Percentiles rank a stretch among this genome's conserved stretches.
Evolutionary conservation across 2,113 vertebrate species (phyloP).

Genomic region (Chionis minor): DNA sequence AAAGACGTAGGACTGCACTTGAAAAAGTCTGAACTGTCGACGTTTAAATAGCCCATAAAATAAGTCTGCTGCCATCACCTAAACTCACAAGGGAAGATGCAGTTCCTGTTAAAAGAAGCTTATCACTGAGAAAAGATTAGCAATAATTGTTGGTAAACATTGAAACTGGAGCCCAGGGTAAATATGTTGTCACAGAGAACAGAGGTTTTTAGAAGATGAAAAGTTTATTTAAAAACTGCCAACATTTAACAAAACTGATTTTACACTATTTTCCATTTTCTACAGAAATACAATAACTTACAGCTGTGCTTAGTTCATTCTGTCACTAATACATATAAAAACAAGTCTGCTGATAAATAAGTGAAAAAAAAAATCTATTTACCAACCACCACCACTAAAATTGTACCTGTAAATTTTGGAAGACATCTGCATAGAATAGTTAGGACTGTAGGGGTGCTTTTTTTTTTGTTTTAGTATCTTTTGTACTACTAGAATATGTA

Average conservation of each 20-base stretch:
- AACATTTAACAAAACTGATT: slow-evolving; percentile 73
- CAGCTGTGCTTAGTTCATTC: slow-evolving; percentile 65
- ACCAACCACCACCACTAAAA: slow-evolving; percentile 55
- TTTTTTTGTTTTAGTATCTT: slow-evolving; percentile 7
- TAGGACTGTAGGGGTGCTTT: slow-evolving; percentile 24
- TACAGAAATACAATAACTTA: slow-evolving; percentile 75
- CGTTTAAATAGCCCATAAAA: background rate
- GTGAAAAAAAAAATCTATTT: slow-evolving; percentile 39
- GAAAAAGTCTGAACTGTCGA: background rate
- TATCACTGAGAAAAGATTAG: background rate
- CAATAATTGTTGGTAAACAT: background rate
- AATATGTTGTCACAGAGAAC: background rate
- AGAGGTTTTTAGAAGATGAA: slow-evolving; percentile 57
- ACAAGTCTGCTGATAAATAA: slow-evolving; percentile 61
- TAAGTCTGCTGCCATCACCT: background rate
- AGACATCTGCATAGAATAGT: slow-evolving; percentile 68
- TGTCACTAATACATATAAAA: slow-evolving; percentile 68
- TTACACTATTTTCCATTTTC: slow-evolving; percentile 68
- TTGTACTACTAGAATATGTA: slow-evolving; percentile 27
- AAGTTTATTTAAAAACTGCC: slow-evolving; percentile 78
- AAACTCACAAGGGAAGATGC: background rate
- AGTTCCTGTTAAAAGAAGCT: background rate
- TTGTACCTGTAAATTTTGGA: slow-evolving; percentile 63
- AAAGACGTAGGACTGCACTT: background rate
- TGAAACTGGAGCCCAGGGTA: background rate